Conservation (phyloP, 1,140 invertebrate genomes). For the Scaptomyza pallida region DNA sequence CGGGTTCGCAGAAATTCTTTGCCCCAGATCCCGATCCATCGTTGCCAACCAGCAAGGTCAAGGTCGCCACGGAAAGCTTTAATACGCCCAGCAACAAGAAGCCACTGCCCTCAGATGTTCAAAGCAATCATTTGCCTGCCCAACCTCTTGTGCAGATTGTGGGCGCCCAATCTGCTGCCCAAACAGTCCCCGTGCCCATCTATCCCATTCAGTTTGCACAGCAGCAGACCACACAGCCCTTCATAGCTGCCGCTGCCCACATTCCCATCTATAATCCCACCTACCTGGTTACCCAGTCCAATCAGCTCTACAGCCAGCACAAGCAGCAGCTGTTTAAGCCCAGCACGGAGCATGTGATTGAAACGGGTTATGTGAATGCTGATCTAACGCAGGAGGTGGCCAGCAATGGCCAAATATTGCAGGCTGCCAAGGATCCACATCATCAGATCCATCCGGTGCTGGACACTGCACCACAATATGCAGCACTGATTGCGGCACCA, state of each 20-base stretch:
- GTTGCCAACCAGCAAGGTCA: conserved; percentile 81
- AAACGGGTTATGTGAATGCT: conserved; percentile 70
- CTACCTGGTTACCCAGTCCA: conserved; percentile 82
- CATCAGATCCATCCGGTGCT: conserved; percentile 75
- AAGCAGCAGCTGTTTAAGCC: conserved; percentile 82
- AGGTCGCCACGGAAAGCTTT: conserved; percentile 81
- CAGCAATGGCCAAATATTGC: conserved; percentile 80
- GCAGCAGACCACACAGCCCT: conserved; percentile 53
- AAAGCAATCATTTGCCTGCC: conserved; percentile 72
- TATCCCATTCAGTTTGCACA: conserved; percentile 74
- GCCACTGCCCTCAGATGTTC: conserved; percentile 77
- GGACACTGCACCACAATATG: conserved; percentile 71
- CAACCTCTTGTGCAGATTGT: conserved; percentile 77
- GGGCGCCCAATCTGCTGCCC: conserved; percentile 64
- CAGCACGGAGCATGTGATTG: conserved; percentile 58
- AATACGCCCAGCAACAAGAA: conserved; percentile 85
- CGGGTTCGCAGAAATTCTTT: conserved; percentile 84
- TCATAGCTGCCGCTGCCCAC: conserved; percentile 60
- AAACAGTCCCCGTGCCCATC: conserved; percentile 67
- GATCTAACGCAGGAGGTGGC: conserved; percentile 81
- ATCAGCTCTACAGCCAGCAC: conserved; percentile 78
- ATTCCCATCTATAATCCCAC: conserved; percentile 83
- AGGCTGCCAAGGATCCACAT: conserved; percentile 79
- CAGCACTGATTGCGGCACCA: conserved; percentile 74
- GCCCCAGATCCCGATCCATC: conserved; percentile 85